Evolutionary conservation across 2,113 vertebrate species (phyloP).

Genomic region (Oncorhynchus masou): DNA sequence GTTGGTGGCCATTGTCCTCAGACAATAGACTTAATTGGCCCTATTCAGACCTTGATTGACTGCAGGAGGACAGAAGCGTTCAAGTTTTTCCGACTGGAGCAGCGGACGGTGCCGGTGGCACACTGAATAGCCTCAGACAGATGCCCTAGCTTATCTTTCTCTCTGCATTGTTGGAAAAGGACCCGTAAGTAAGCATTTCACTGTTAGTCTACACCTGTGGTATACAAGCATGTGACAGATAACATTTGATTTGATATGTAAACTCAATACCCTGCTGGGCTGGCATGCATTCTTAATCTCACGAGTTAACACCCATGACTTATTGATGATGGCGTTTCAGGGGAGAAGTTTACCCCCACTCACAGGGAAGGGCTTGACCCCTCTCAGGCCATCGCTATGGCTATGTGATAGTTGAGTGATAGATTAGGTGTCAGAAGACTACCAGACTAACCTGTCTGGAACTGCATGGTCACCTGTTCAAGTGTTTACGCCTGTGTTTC

Average conservation of each 20-base stretch:
- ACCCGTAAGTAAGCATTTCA: too few species aligned
- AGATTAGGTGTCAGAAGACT: constrained; percentile 19
- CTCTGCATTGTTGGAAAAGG: too few species aligned
- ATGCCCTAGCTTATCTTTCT: constrained; percentile 12
- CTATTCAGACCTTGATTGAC: constrained; percentile 25
- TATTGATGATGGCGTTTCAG: constrained; percentile 65
- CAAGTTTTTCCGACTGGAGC: constrained; percentile 34
- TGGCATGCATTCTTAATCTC: constrained; percentile 73
- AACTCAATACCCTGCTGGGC: constrained; percentile 56
- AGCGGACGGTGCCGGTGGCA: constrained; percentile 23
- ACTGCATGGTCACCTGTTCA: too few species aligned
- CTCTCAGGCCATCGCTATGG: constrained; percentile 16
- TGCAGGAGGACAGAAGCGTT: constrained; percentile 9
- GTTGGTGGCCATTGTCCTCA: constrained; percentile 13
- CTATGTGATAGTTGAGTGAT: constrained; percentile 29
- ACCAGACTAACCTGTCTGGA: too few species aligned
- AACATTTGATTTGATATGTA: too few species aligned
- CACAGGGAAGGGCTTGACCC: constrained; percentile 24
- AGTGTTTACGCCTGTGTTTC: too few species aligned
- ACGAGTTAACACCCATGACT: constrained; percentile 67
- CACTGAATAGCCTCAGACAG: constrained; percentile 26
- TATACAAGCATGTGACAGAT: too few species aligned
- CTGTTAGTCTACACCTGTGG: too few species aligned
- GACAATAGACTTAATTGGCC: constrained; percentile 24
- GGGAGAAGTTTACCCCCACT: constrained; percentile 55